Percentiles rank a stretch among this genome's conserved stretches.
Conservation (phyloP, 2,888 invertebrate species). For the Esperia sulphurella region DNA sequence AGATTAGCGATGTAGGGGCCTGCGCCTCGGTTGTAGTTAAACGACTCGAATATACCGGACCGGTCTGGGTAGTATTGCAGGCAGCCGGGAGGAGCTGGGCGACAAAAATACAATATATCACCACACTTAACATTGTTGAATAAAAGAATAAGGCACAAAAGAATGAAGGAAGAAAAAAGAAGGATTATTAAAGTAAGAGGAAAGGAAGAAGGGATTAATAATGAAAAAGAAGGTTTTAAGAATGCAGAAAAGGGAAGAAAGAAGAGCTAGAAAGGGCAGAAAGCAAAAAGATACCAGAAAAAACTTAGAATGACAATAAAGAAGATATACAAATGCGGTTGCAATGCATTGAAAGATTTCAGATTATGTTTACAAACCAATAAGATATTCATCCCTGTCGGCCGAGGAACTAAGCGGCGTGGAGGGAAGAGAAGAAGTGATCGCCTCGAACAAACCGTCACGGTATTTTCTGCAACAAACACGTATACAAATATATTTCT, state of each 20-base stretch:
- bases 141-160: too few species aligned
- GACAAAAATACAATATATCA: neutral
- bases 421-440: conserved; percentile 57
- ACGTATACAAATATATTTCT: neutral
- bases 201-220: too few species aligned
- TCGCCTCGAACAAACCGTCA: conserved; percentile 63
- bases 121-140: too few species aligned
- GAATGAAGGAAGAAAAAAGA: too few species aligned
- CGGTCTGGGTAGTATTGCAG: conserved; percentile 82
- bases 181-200: too few species aligned
- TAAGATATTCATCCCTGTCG: conserved; percentile 66
- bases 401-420: conserved; percentile 54
- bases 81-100: conserved; percentile 81
- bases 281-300: too few species aligned
- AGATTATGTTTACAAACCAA: conserved; percentile 47
- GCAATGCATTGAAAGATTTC: too few species aligned
- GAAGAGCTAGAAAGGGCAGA: too few species aligned
- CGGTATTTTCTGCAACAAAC: conserved; percentile 56
- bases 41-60: conserved; percentile 77
- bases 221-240: too few species aligned
- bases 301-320: too few species aligned
- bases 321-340: neutral
- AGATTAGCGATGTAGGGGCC: conserved; percentile 79
- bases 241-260: too few species aligned
- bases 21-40: conserved; percentile 78